Evolutionary conservation across 2,888 invertebrate genomes (phyloP).

Genomic region (Proisotoma minuta): DNA sequence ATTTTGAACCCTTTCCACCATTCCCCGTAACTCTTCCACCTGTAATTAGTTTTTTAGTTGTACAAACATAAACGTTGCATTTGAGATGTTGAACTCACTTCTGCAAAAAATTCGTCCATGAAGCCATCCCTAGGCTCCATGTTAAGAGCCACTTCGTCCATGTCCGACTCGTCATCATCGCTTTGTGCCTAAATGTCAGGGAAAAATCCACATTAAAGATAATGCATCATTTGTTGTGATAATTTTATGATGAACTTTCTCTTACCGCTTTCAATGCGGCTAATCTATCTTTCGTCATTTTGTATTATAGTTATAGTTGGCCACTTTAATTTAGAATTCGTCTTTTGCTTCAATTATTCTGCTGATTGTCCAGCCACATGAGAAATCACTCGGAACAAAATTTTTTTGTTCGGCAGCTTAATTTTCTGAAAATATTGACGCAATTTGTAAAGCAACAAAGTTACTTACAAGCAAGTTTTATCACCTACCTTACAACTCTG

Average conservation of each 20-base stretch:
- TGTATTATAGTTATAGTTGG: no score
- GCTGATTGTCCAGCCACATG: no score
- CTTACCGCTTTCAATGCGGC: constrained; percentile 29
- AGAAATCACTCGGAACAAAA: no score
- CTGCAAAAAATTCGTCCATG: constrained; percentile 99
- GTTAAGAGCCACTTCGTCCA: constrained; percentile 91
- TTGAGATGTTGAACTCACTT: constrained; percentile 62
- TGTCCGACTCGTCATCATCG: constrained; percentile 91
- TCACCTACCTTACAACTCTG: no score
- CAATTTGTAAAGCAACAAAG: no score
- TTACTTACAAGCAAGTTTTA: no score
- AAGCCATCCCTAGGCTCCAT: constrained; percentile 87
- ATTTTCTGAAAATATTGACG: no score
- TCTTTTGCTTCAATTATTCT: no score
- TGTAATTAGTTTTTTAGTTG: constrained; percentile 7
- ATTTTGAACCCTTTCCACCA: constrained; percentile 34
- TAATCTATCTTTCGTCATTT: constrained; percentile 36
- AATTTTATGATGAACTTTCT: not conserved
- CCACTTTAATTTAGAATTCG: no score
- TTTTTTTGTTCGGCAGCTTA: no score
- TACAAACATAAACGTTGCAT: not conserved
- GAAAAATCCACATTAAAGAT: not conserved
- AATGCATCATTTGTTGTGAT: not conserved
- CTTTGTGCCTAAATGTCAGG: constrained; percentile 65
- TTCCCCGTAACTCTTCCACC: constrained; percentile 35